phyloP scores from a whole-genome alignment of 2,797 vertebrate genomes.

The Pantherophis vulpinus region DNA sequence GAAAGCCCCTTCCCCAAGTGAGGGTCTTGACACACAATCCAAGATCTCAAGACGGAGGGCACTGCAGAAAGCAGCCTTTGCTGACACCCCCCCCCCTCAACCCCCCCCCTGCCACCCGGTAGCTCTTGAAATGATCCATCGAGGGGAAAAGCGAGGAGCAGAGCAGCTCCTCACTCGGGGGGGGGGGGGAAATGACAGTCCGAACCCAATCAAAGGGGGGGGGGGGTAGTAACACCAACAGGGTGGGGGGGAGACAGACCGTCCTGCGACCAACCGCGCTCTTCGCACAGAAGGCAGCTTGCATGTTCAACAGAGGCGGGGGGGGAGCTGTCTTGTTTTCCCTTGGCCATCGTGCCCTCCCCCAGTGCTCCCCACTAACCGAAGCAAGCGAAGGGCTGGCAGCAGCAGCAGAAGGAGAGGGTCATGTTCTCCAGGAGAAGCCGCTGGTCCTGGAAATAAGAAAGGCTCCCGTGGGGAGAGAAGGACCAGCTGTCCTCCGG shows the following conservation, averaged over 20 bases:
- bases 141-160: background rate
- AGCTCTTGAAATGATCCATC: background rate
- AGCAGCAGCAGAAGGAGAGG: conserved; percentile 64
- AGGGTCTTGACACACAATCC: background rate
- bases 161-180: background rate
- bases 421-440: conserved; percentile 54
- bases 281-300: background rate
- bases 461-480: conserved; percentile 5
- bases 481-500: conserved; percentile 34
- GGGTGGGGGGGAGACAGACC: too few relatives aligned
- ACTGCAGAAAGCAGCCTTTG: background rate
- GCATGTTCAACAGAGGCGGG: background rate
- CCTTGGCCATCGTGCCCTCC: too few relatives aligned
- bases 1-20: background rate
- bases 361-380: conserved; percentile 47
- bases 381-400: conserved; percentile 64
- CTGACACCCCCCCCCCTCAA: background rate
- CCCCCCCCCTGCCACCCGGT: background rate
- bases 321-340: background rate
- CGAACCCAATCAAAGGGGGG: background rate
- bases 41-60: background rate
- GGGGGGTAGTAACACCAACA: background rate
- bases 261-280: background rate
- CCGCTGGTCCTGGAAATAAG: conserved; percentile 2
- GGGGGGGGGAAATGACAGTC: background rate